Evolutionary conservation across 2,888 invertebrate species (phyloP).

Genomic region (Hyposoter dolosus): DNA sequence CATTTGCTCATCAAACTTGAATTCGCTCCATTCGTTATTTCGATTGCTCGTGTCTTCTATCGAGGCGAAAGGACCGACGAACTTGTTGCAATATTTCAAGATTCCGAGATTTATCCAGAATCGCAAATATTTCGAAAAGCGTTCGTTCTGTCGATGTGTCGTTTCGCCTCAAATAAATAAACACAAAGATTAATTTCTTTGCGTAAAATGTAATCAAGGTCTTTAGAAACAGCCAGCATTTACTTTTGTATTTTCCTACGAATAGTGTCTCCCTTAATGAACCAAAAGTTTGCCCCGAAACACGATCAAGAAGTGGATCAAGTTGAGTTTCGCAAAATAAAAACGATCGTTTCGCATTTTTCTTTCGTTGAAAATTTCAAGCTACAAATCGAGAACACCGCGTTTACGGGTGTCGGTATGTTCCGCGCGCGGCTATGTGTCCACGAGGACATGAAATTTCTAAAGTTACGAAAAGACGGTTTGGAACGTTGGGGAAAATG

Average conservation of each 20-base stretch:
- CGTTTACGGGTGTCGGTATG: conserved; percentile 26
- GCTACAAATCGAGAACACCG: conserved; percentile 23
- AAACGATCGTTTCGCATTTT: not conserved
- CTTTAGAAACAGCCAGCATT: not conserved
- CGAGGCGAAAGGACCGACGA: not conserved
- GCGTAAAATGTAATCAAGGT: not conserved
- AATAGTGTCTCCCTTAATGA: not conserved
- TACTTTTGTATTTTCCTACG: not conserved
- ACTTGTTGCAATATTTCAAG: not conserved
- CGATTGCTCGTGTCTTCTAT: not conserved
- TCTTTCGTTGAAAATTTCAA: conserved; percentile 39
- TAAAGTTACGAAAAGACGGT: conserved; percentile 10
- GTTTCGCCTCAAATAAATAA: not conserved
- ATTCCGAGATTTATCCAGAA: not conserved
- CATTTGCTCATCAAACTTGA: not conserved
- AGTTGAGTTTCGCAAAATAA: not conserved
- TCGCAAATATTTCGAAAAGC: not conserved
- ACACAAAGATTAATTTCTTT: not conserved
- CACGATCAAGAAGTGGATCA: not conserved
- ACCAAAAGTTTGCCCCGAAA: not conserved
- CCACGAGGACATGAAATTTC: conserved; percentile 15
- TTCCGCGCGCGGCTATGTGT: not conserved
- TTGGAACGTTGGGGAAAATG: conserved; percentile 71
- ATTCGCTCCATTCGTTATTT: not conserved
- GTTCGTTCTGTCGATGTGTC: not conserved